Percentiles rank a stretch among this genome's conserved stretches.
phyloP scores from a whole-genome alignment of 2,797 vertebrate genomes.

The Todus mexicanus region DNA sequence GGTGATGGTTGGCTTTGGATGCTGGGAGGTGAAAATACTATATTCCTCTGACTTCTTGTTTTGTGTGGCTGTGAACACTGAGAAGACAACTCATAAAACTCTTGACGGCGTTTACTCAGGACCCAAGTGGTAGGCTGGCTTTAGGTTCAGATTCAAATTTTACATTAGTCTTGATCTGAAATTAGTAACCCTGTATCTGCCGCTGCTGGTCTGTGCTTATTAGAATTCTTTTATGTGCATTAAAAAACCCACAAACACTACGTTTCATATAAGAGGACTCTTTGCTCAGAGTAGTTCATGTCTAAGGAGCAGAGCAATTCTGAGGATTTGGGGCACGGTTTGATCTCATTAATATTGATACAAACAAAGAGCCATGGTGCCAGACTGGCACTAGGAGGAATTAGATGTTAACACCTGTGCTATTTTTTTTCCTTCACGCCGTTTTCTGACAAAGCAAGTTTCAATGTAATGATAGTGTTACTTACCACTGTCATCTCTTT shows the following conservation, averaged over 20 bases:
- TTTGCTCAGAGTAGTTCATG: not conserved
- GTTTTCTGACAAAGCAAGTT: not conserved
- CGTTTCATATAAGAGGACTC: not conserved
- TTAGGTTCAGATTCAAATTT: not conserved
- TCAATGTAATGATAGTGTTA: not conserved
- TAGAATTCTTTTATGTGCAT: not conserved
- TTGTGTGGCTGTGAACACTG: not conserved
- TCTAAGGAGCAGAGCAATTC: not conserved
- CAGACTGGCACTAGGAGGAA: not conserved
- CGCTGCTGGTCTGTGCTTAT: not conserved
- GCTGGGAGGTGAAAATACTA: not conserved
- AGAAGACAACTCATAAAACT: not conserved
- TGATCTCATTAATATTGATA: not conserved
- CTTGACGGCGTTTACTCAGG: not conserved
- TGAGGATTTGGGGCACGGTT: not conserved
- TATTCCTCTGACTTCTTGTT: not conserved
- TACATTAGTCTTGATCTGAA: not conserved
- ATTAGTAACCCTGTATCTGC: not conserved
- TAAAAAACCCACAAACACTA: not conserved
- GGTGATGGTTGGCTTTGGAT: not conserved
- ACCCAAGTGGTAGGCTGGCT: not conserved
- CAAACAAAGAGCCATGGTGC: not conserved
- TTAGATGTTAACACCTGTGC: not conserved
- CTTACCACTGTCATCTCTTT: not conserved
- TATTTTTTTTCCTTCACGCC: not conserved